Conservation (phyloP, 2,797 vertebrate genomes). For the Decapterus maruadsi region DNA sequence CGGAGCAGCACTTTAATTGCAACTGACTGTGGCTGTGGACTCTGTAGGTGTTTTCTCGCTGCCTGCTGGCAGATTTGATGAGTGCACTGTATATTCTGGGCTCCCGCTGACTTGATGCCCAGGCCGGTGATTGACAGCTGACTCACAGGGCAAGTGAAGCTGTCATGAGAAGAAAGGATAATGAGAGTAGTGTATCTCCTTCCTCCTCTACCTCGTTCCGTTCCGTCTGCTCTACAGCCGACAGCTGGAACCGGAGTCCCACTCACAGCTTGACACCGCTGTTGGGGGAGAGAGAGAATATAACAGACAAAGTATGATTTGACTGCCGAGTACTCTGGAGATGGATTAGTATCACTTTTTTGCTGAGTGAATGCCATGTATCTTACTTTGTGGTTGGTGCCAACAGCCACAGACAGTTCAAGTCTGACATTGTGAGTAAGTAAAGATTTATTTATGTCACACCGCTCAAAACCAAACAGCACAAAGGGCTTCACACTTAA, state of each 20-base stretch:
- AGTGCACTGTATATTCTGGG: constrained; percentile 45
- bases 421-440: background rate
- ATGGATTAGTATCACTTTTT: constrained; percentile 39
- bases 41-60: constrained; percentile 49
- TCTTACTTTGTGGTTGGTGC: constrained; percentile 23
- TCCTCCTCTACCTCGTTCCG: constrained; percentile 36
- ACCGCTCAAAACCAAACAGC: background rate
- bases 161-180: constrained; percentile 57
- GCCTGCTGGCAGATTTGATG: constrained; percentile 63
- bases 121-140: constrained; percentile 72
- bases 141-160: constrained; percentile 60
- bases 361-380: constrained; percentile 8
- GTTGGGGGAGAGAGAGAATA: constrained; percentile 14
- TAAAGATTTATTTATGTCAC: background rate
- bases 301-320: constrained; percentile 25
- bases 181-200: constrained; percentile 62
- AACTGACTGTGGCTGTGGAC: constrained; percentile 52
- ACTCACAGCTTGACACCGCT: constrained; percentile 50
- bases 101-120: constrained; percentile 52
- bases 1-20: constrained; percentile 74
- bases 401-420: background rate
- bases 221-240: constrained; percentile 34
- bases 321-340: constrained; percentile 30
- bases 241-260: constrained; percentile 43
- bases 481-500: background rate